Evolutionary conservation across 2,113 vertebrate species (phyloP), one percentile per base, ranked within the genome.

Genomic region (Microtus montanus): DNA sequence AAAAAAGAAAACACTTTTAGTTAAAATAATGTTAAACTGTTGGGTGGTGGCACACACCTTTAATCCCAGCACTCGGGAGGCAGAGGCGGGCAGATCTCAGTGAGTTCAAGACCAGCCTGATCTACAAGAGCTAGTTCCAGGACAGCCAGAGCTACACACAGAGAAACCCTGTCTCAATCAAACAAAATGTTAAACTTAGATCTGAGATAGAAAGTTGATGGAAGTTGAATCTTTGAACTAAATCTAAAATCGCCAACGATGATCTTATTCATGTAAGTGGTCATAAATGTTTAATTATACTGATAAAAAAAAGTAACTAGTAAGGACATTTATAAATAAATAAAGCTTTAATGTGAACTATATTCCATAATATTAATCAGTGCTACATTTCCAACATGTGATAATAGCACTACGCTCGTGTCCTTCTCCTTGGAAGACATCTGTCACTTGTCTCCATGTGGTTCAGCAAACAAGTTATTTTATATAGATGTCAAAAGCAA

Each of bases 181-280:
- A 58, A 58, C 58, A 58, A 58, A 58, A 58, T 86, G 77, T 28
- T 89, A n/a, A 90, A 41, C 66, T 91, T 96, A 28, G 24, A 28
- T 85, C 91, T 64, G 24, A 88, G 92, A 92, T 68, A 88, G 35
- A 88, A 79, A 88, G 79, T 85, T 70, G 90, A 64, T 80, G 41
- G 44, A 86, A 94, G 41, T 71, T 95, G 71, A 82, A 33, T 89
- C 82, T 44, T 91, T 41, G 11, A 30, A 54, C 70, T 58, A 58
- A 20, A 91, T 80, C 91, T 82, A 22, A 93, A 95, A 74, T 44
- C 64, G 85, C 68, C 19, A 86, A 82, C 75, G n/a, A 66, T 24
- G 74, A 89, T 89, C 93, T 91, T 54, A 58, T 41, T 80, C 52
- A 93, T 49, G 54, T 85, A 89, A 70, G 10, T 77, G 22, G 68